Conservation (phyloP, 2,888 invertebrate species). For the Drosophila koepferae region DNA sequence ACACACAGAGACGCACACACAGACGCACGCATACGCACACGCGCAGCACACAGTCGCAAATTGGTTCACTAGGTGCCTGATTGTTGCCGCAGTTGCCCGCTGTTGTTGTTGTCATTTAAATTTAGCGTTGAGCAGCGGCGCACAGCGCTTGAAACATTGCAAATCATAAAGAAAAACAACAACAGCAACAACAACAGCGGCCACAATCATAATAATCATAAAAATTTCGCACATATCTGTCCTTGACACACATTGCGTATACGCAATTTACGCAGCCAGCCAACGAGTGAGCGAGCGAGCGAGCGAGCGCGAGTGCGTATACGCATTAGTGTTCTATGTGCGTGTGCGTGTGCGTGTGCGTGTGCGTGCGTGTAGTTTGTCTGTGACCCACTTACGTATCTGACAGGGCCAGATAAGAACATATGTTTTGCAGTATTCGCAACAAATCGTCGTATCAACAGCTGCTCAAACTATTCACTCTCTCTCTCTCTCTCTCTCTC, state of each 20-base stretch:
- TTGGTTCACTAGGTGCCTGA: constrained; percentile 80
- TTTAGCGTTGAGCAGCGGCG: constrained; percentile 52
- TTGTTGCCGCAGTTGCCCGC: constrained; percentile 29
- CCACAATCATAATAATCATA: constrained; percentile 4
- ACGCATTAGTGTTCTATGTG: constrained; percentile 39
- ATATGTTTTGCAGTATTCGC: constrained; percentile 60
- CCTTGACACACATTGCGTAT: constrained; percentile 83
- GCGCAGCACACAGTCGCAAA: constrained; percentile 55
- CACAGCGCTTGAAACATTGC: constrained; percentile 49
- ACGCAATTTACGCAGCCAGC: constrained; percentile 71
- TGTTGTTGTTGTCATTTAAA: constrained; percentile 64
- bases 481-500: background rate
- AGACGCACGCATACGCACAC: constrained; percentile 18
- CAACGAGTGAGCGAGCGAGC: constrained; percentile 6
- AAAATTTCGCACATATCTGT: constrained; percentile 83
- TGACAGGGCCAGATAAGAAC: constrained; percentile 69
- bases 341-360: constrained; percentile 21
- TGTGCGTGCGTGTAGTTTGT: constrained; percentile 24
- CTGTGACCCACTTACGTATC: constrained; percentile 73
- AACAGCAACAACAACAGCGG: constrained; percentile 13
- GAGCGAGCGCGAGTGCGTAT: constrained; percentile 49
- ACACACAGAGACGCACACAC: constrained; percentile 7
- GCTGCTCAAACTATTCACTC: constrained; percentile 28
- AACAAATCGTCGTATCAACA: constrained; percentile 43
- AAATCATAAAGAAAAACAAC: constrained; percentile 45